Percentiles rank a stretch among this genome's conserved stretches.
phyloP scores from a whole-genome alignment of 2,888 invertebrate genomes.

The Torymus texanus region DNA sequence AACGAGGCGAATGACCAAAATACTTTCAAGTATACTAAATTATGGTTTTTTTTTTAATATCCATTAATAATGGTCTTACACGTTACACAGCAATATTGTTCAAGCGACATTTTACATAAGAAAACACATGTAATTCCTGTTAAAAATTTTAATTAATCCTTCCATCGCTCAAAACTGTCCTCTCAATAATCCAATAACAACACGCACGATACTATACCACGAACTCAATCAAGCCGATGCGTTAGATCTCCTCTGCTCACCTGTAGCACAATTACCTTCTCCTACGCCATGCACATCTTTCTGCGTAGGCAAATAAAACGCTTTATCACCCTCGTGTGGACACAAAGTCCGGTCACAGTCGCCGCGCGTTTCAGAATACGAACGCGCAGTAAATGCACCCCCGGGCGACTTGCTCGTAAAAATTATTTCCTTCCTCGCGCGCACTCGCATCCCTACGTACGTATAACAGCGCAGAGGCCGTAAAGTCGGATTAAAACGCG shows the following conservation, averaged over 20 bases:
- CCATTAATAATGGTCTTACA: too few species aligned
- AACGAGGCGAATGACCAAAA: too few species aligned
- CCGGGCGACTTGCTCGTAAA: conserved; percentile 54
- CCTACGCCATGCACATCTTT: neutral
- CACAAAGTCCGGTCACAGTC: neutral
- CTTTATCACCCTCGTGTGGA: conserved; percentile 12
- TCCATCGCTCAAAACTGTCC: too few species aligned
- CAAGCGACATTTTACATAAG: too few species aligned
- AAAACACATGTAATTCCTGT: too few species aligned
- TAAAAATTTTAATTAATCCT: too few species aligned
- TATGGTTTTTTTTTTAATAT: too few species aligned
- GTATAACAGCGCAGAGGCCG: conserved; percentile 58
- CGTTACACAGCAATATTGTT: too few species aligned
- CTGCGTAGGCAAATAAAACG: conserved; percentile 32
- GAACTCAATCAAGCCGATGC: neutral
- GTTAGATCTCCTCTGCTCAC: too few species aligned
- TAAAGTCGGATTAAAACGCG: conserved; percentile 61
- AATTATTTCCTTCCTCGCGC: conserved; percentile 40
- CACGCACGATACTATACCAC: too few species aligned
- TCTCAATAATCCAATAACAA: too few species aligned
- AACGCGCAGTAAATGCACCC: neutral
- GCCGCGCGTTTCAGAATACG: neutral
- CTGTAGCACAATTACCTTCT: conserved; percentile 2
- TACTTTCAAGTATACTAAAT: too few species aligned
- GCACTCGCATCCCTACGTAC: conserved; percentile 30